Evolutionary conservation across 53 echinoderm and acorn worm genomes (phyloP).

Genomic region (Antedon mediterranea): DNA sequence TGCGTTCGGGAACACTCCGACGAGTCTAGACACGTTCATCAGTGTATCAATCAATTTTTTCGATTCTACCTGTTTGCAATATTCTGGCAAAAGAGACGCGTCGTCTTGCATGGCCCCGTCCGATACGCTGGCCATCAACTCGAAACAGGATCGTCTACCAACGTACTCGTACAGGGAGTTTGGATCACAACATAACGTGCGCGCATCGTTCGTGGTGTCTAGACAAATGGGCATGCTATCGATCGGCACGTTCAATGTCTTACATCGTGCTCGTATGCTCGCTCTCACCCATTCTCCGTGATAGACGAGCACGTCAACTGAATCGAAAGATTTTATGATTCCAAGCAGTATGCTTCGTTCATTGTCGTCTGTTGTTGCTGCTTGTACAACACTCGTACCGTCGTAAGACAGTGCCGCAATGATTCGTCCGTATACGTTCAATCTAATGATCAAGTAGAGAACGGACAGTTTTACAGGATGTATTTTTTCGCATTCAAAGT

Average conservation of each 20-base stretch:
- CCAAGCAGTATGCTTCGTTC: background rate
- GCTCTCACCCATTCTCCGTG: background rate
- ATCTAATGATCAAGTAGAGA: background rate
- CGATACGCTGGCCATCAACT: no score
- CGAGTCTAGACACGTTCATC: background rate
- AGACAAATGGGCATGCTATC: no score
- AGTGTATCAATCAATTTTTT: background rate
- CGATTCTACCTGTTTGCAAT: background rate
- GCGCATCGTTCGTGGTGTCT: no score
- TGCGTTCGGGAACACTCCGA: background rate
- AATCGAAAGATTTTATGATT: background rate
- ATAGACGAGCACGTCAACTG: background rate
- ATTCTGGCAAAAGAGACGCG: background rate
- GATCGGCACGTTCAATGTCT: no score
- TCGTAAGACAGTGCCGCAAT: background rate
- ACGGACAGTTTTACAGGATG: background rate
- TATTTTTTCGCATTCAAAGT: background rate
- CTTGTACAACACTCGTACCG: no score
- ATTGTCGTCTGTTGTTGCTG: background rate
- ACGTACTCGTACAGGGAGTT: no score
- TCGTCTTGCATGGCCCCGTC: no score
- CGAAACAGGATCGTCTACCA: no score
- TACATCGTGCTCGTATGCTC: no score
- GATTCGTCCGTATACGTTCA: background rate
- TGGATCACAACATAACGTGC: no score